A percentile compares a stretch with the other conserved stretches of the same genome.
Evolutionary conservation across 2,113 vertebrate species (phyloP).

Genomic region (Tyrannus savana): DNA sequence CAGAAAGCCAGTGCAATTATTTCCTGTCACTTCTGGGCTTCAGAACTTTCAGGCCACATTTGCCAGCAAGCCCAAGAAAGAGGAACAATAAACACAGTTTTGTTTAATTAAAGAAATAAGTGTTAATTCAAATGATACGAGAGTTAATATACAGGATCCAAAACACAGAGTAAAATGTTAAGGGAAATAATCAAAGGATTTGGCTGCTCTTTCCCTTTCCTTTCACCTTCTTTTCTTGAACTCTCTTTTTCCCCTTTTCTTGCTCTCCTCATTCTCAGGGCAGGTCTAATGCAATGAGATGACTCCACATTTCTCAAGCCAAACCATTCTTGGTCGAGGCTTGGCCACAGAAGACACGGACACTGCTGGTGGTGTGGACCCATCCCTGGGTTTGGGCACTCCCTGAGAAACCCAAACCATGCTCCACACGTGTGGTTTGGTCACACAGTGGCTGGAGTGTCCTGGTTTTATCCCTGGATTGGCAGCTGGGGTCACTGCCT

Average conservation of each 20-base stretch:
- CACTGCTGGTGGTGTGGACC: fast-evolving
- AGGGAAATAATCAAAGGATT: neutral
- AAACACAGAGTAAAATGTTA: neutral
- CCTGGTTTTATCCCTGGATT: neutral
- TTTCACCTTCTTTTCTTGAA: neutral
- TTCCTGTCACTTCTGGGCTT: neutral
- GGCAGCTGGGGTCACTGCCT: neutral
- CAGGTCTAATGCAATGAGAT: neutral
- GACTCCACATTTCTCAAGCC: neutral
- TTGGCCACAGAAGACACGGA: neutral
- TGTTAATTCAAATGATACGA: neutral
- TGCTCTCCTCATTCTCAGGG: neutral
- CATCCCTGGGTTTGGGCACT: neutral
- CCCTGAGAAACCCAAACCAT: neutral
- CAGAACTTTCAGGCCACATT: neutral
- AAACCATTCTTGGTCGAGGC: neutral
- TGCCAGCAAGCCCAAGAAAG: neutral
- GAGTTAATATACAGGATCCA: neutral
- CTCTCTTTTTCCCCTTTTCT: neutral
- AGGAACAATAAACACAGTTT: neutral
- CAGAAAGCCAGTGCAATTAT: neutral
- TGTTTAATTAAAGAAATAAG: neutral
- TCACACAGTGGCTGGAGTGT: neutral
- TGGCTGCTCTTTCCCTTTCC: neutral
- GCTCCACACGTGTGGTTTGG: neutral